These are phyloP conservation scores for Quadroppia sp. DNA, from an alignment of 2,888 invertebrate genomes.

Conservation along the genomic window DNA sequence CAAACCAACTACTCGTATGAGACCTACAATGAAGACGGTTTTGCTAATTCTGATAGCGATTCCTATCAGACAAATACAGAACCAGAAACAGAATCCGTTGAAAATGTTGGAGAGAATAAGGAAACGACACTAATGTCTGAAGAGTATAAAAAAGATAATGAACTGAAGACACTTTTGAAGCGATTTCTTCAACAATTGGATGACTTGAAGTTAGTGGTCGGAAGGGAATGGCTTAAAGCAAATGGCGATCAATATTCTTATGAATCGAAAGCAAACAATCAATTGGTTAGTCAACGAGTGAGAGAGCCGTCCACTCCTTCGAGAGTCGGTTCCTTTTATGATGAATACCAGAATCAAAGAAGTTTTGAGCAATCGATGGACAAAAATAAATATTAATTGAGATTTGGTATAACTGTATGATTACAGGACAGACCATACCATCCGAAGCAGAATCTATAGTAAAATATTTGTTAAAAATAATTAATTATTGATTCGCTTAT, in stretches of 20 bases:
- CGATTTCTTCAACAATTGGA: slow-evolving; percentile 11
- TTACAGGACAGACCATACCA: too few relatives aligned
- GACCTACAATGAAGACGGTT: too few relatives aligned
- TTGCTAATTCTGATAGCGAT: background rate
- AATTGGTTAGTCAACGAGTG: background rate
- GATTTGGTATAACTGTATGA: too few relatives aligned
- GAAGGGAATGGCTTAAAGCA: background rate
- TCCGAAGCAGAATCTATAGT: too few relatives aligned
- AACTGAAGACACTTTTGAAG: slow-evolving; percentile 19
- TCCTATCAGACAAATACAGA: background rate
- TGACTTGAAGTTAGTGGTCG: background rate
- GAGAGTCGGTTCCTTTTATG: background rate
- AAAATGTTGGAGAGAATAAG: background rate
- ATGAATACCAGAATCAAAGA: slow-evolving; percentile 24
- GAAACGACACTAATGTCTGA: background rate
- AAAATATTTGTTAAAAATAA: too few relatives aligned
- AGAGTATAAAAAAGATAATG: background rate
- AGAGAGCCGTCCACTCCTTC: background rate
- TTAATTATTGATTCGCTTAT: too few relatives aligned
- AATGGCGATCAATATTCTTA: background rate
- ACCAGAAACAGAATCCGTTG: background rate
- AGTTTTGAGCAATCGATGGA: slow-evolving; percentile 14
- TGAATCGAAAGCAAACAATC: background rate
- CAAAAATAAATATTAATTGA: too few relatives aligned
- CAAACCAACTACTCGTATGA: background rate